Conservation (phyloP, 2,797 vertebrate species). For the Gobionotothen gibberifrons region DNA sequence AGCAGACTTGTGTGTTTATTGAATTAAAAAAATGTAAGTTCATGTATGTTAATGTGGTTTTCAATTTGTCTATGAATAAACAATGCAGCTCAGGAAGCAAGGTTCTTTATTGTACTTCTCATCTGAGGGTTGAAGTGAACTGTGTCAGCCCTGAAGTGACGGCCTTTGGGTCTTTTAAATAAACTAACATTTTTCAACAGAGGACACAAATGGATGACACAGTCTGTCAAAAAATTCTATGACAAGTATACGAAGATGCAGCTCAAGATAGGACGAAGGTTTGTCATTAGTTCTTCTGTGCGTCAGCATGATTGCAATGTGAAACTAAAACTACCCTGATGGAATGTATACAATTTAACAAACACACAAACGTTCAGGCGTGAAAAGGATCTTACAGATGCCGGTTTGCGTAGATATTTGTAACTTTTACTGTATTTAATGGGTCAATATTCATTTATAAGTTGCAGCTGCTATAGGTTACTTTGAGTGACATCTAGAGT, state of each 20-base stretch:
- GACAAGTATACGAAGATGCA: not conserved
- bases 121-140: no score
- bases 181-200: not conserved
- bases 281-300: not conserved
- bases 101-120: no score
- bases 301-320: not conserved
- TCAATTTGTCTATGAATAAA: no score
- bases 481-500: not conserved
- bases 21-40: no score
- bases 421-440: not conserved
- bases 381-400: not conserved
- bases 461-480: not conserved
- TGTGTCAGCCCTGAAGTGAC: no score
- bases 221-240: not conserved
- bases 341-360: not conserved
- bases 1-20: no score
- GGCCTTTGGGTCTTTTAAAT: not conserved
- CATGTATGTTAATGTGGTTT: no score
- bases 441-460: not conserved
- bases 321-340: not conserved
- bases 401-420: not conserved
- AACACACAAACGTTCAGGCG: not conserved
- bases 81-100: no score
- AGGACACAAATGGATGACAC: no score
- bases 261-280: not conserved